phyloP scores from a whole-genome alignment of 2,113 vertebrate species.

The Pygathrix nemaeus region DNA sequence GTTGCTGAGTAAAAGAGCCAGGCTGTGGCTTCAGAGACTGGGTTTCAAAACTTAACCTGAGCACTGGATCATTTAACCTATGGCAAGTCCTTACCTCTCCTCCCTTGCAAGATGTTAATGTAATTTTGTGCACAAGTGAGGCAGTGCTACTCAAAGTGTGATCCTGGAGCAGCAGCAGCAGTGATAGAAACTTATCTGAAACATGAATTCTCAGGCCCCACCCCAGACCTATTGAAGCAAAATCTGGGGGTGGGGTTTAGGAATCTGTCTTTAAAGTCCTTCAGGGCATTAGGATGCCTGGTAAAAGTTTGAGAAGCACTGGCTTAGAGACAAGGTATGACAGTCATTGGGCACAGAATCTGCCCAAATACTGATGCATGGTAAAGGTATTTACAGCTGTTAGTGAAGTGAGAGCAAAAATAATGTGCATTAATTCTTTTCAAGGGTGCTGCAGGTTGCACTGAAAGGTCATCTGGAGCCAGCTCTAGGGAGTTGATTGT shows the following conservation, averaged over 20 bases:
- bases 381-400: conserved; percentile 18
- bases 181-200: not conserved
- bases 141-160: not conserved
- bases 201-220: not conserved
- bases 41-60: not conserved
- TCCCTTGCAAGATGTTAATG: not conserved
- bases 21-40: not conserved
- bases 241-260: not conserved
- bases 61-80: not conserved
- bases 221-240: not conserved
- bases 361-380: not conserved
- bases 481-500: not conserved
- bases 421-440: not conserved
- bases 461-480: not conserved
- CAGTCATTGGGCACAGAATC: not conserved
- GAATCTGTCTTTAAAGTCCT: not conserved
- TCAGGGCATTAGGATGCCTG: not conserved
- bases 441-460: not conserved
- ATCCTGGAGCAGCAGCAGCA: not conserved
- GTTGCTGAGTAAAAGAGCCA: not conserved
- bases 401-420: not conserved
- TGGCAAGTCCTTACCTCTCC: not conserved
- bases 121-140: not conserved
- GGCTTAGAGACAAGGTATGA: not conserved
- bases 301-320: not conserved